Evolutionary conservation across 2,113 vertebrate species (phyloP).

Genomic region (Labeo catla): DNA sequence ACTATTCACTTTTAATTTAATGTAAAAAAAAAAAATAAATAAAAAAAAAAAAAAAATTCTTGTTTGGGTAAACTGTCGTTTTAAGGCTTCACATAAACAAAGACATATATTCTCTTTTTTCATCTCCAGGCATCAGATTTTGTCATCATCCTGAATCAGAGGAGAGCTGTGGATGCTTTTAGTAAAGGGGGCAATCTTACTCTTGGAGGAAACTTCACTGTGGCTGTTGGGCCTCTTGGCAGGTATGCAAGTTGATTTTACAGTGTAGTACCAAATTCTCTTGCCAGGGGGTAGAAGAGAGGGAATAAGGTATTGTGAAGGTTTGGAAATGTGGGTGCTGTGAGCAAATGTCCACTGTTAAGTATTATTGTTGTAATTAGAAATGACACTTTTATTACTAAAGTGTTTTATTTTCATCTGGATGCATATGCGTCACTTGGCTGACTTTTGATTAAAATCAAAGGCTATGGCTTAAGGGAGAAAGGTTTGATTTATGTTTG

Average conservation of each 20-base stretch:
- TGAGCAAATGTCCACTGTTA: background rate
- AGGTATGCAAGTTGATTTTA: conserved; percentile 70
- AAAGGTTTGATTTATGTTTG: background rate
- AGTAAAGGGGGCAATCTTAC: conserved; percentile 95
- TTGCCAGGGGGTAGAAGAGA: conserved; percentile 60
- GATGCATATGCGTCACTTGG: conserved; percentile 6
- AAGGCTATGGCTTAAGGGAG: background rate
- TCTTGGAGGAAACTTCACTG: conserved; percentile 93
- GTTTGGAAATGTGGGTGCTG: background rate
- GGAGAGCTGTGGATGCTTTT: conserved; percentile 93
- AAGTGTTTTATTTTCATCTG: background rate
- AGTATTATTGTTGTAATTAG: background rate
- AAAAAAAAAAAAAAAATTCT: background rate
- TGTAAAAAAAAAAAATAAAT: background rate
- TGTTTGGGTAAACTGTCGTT: background rate
- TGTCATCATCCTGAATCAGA: conserved; percentile 95
- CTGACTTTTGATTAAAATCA: conserved; percentile 10
- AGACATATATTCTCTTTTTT: background rate
- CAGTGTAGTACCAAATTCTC: background rate
- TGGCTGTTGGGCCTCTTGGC: conserved; percentile 91
- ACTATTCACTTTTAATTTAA: background rate
- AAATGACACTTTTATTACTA: conserved; percentile 11
- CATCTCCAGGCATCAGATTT: conserved; percentile 88
- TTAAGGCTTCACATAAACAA: background rate
- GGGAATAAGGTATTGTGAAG: background rate